These are phyloP conservation scores for Schrankia costaestrigalis DNA, from an alignment of 2,888 invertebrate genomes.

Conservation along the genomic window DNA sequence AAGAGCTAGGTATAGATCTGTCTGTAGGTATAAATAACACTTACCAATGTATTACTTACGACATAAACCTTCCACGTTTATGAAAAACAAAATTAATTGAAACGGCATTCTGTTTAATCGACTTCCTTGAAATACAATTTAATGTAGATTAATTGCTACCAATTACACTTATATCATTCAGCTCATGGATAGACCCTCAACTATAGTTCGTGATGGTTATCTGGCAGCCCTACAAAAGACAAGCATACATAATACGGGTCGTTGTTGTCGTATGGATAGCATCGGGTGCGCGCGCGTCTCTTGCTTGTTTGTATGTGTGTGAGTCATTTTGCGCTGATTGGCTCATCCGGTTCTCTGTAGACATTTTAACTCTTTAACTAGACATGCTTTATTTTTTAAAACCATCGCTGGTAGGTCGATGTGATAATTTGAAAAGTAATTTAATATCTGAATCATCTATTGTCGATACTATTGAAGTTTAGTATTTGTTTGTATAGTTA, in stretches of 20 bases:
- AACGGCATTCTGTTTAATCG: neutral
- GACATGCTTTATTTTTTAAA: constrained; percentile 35
- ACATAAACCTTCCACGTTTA: no score
- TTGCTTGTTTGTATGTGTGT: constrained; percentile 48
- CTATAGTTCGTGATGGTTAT: constrained; percentile 15
- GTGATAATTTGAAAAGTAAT: constrained; percentile 29
- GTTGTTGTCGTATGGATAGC: constrained; percentile 42
- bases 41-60: no score
- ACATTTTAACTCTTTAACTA: constrained; percentile 63
- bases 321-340: constrained; percentile 71
- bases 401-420: constrained; percentile 13
- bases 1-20: no score
- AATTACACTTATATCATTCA: constrained; percentile 25
- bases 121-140: constrained; percentile 4
- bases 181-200: constrained; percentile 1
- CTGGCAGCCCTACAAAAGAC: constrained; percentile 18
- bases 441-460: constrained; percentile 9
- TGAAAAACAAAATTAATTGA: no score
- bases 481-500: no score
- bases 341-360: constrained; percentile 70
- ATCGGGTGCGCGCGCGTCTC: constrained; percentile 36
- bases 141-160: constrained; percentile 13
- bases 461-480: no score
- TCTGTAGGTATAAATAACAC: no score
- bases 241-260: constrained; percentile 43